Conservation (phyloP, 2,888 invertebrate species). For the Orthosia gothica region DNA sequence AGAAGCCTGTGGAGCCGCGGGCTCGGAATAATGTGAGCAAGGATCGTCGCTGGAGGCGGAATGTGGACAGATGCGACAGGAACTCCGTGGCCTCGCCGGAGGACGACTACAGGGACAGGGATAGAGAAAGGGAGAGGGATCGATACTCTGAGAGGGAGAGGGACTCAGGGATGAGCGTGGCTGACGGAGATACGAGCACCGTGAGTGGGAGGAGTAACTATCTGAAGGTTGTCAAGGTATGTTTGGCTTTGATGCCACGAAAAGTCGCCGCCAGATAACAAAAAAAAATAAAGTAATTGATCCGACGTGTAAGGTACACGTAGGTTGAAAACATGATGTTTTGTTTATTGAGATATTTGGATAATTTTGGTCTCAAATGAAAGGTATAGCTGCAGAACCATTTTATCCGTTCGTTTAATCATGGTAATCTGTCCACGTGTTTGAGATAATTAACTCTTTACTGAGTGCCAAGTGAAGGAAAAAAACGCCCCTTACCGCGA, state of each 20-base stretch:
- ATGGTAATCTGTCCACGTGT: too few species aligned
- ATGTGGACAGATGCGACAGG: constrained; percentile 81
- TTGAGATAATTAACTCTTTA: too few species aligned
- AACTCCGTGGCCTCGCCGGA: constrained; percentile 83
- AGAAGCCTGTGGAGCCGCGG: constrained; percentile 70
- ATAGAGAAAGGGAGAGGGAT: constrained; percentile 79
- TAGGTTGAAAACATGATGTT: too few species aligned
- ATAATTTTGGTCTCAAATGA: too few species aligned
- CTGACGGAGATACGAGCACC: constrained; percentile 85
- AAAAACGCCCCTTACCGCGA: too few species aligned
- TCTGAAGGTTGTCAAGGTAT: constrained; percentile 85
- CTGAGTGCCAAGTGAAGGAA: too few species aligned
- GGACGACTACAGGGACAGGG: constrained; percentile 79
- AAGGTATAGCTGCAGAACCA: too few species aligned
- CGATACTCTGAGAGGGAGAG: constrained; percentile 84
- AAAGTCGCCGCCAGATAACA: too few species aligned
- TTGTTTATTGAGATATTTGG: too few species aligned
- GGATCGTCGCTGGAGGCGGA: constrained; percentile 75
- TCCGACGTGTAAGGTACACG: too few species aligned
- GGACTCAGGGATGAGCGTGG: constrained; percentile 86
- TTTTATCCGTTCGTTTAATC: too few species aligned
- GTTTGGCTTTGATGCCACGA: constrained; percentile 14
- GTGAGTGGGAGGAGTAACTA: constrained; percentile 86
- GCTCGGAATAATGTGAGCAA: constrained; percentile 69
- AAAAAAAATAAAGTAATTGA: too few species aligned